A percentile compares a stretch with the other conserved stretches of the same genome.
Evolutionary conservation across 2,113 vertebrate species (phyloP).

Genomic region (Istiophorus platypterus): DNA sequence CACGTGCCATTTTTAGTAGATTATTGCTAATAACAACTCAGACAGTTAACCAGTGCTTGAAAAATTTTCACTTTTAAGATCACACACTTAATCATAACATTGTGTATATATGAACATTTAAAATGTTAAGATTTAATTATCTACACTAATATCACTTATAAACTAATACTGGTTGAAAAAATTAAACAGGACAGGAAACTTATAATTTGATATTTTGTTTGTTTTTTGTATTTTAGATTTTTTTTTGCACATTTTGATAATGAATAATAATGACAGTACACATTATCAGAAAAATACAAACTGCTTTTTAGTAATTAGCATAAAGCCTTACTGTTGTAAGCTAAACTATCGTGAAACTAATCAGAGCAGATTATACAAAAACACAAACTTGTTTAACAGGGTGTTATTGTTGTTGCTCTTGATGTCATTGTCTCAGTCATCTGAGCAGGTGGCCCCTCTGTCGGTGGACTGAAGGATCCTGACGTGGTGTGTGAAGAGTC

Average conservation of each 20-base stretch:
- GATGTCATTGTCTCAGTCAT: constrained; percentile 36
- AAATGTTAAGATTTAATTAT: neutral
- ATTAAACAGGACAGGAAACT: neutral
- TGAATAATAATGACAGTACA: neutral
- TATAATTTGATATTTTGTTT: neutral
- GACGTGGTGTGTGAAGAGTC: constrained; percentile 86
- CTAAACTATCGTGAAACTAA: neutral
- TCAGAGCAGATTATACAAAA: neutral
- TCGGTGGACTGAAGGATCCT: constrained; percentile 85
- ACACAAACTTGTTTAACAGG: neutral
- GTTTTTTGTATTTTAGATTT: neutral
- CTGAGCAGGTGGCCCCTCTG: constrained; percentile 83
- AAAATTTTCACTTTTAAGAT: neutral
- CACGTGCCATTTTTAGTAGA: constrained; percentile 16
- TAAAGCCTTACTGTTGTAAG: neutral
- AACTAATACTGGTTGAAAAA: neutral
- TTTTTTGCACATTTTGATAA: neutral
- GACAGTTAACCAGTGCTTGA: neutral
- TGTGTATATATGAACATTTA: neutral
- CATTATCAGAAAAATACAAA: neutral
- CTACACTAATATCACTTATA: neutral
- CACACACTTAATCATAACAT: neutral
- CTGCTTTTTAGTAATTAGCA: neutral
- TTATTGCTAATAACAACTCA: neutral
- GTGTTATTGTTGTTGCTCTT: constrained; percentile 28